Evolutionary conservation across 2,797 vertebrate genomes (phyloP), one percentile per base, ranked within the genome.

Genomic region (Brachyrhaphis roseni): DNA sequence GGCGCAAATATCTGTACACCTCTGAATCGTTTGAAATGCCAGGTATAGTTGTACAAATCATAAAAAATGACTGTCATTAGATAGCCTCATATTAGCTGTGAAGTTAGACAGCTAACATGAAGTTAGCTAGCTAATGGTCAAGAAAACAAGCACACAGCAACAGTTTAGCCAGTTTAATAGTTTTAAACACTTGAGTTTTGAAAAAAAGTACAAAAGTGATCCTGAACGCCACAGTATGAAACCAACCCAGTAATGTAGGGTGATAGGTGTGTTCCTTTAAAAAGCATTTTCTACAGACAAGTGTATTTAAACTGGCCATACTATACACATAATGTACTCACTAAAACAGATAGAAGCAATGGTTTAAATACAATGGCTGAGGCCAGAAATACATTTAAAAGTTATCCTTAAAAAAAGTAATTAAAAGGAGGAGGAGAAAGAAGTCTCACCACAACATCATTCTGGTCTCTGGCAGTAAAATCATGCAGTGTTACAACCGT

Each of bases 161-260:
- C 79, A 84, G 94, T 97, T 96, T 96, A 94, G 95, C 88, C 95
- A 96, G 92, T 95, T 99, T 68, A 96, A 95, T 96, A 96, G 95
- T 97, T 97, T 97, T 97, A 97, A 98, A 98, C 94, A 91, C 93
- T 90, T 93, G 92, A 81, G 88, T 92, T 46, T 94, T 94, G 91
- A 90, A 97, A 97, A 97, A 97, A 97, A 97, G 97, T 98, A 99
- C 97, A 99, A 99, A 99, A 99, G 95, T 96, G 91, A 95, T 94
- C 94, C 77, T 94, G 95, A 96, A 96, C 89, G 91, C 95, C 95
- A 94, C 96, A 95, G 96, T 97, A 96, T 96, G 96, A 97, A 96
- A 97, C 96, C 96, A 97, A 95, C 86, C 90, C 90, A 88, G 84
- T 90, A 90, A 94, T 95, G 95, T 96, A 95, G 94, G 96, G 96